Evolutionary conservation across 2,113 vertebrate species (phyloP).

Genomic region (Ammodytes marinus): DNA sequence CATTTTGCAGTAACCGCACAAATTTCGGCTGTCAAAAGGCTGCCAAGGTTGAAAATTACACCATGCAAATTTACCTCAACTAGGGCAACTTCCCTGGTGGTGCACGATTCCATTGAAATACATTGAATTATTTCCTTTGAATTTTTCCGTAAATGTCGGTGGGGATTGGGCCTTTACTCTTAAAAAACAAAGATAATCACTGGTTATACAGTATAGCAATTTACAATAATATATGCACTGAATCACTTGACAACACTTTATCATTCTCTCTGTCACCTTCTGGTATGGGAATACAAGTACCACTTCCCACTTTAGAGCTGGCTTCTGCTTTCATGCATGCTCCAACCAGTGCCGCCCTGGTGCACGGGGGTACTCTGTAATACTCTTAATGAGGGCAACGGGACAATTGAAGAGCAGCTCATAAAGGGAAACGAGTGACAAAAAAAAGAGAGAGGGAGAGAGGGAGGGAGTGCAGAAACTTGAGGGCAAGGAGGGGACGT

Average conservation of each 20-base stretch:
- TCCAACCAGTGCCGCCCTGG: not conserved
- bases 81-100: not conserved
- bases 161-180: not conserved
- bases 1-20: not conserved
- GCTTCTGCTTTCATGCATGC: not conserved
- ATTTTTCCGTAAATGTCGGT: not conserved
- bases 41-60: no score
- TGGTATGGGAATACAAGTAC: not conserved
- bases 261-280: not conserved
- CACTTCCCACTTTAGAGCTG: not conserved
- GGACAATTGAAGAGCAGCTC: not conserved
- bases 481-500: not conserved
- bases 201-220: not conserved
- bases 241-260: not conserved
- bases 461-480: not conserved
- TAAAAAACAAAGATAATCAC: not conserved
- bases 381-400: constrained; percentile 19
- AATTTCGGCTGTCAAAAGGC: not conserved
- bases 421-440: not conserved
- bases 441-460: constrained; percentile 12
- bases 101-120: not conserved
- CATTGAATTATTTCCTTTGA: not conserved
- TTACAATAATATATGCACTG: not conserved
- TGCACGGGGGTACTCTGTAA: not conserved
- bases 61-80: not conserved